Base-by-base conservation (phyloP, 2,797 vertebrate genomes). In the Kryptopterus vitreolus region DNA sequence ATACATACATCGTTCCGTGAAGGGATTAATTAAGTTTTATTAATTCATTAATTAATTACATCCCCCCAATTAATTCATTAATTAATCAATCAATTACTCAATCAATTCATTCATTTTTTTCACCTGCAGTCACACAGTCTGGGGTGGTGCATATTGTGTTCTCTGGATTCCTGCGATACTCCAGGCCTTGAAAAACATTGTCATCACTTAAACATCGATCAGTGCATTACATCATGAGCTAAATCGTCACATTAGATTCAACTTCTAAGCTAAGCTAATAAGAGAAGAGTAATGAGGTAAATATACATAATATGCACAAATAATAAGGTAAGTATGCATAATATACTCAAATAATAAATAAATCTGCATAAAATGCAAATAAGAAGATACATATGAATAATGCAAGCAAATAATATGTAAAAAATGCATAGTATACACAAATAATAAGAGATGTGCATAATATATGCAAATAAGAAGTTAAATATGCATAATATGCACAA, bases 61-160 rank as follows among this genome's bases (percentile, higher is more conserved):
- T 43, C 35, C 35, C 7, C 3, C 8, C 38, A 43, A 43, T 43
- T 6, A 43, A 43, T 10, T 8, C 9, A 38, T 38, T 38, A 38
- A 6, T 38, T 38, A 38, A 38, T 9, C 38, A 6, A 38, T 38
- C 0, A 43, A 43, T 43, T 43, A 43, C 5, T 9, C 38, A 6
- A 38, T 38, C 0, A 43, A 43, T 43, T 43, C 7, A 43, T 10
- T 43, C 10, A 43, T 0, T 29, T 58, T 18, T 58, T 65, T 93
- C 90, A 99, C 98, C 96, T 92, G 98, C 95, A 58, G 94, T 93
- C 58, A 99, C 96, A 57, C 97, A 98, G 81, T 96, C 96, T 0
- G 95, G 92, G 2, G 91, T 96, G 74, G 93, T 96, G 74, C 97
- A 99, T 38, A 94, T 50, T 10, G 82, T 91, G 78, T 83, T 91